A percentile compares a stretch with the other conserved stretches of the same genome.
Conservation (phyloP, 2,113 vertebrate species). For the Platichthys flesus region DNA sequence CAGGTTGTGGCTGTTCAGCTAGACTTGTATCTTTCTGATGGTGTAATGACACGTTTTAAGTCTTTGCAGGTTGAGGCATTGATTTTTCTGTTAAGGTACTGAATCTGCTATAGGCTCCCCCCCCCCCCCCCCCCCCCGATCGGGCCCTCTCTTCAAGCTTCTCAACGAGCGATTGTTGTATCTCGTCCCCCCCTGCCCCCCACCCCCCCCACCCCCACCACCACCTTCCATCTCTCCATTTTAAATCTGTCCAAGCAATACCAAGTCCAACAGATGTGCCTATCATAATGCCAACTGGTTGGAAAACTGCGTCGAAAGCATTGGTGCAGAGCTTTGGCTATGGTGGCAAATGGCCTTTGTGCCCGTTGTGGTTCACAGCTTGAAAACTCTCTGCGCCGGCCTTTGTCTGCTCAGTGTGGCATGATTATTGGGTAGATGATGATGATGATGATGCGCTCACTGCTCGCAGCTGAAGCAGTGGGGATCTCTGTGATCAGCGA, state of each 20-base stretch:
- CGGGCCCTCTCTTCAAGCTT: constrained; percentile 54
- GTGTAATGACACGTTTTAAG: constrained; percentile 66
- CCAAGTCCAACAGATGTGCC: constrained; percentile 80
- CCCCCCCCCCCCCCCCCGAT: constrained; percentile 15
- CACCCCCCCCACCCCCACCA: not conserved
- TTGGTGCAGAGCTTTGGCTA: constrained; percentile 67
- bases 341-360: constrained; percentile 49
- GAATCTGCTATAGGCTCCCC: constrained; percentile 60
- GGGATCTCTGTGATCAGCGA: constrained; percentile 67
- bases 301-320: constrained; percentile 70
- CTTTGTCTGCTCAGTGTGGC: constrained; percentile 72
- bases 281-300: constrained; percentile 76
- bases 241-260: constrained; percentile 79
- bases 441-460: constrained; percentile 60
- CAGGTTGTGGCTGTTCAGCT: constrained; percentile 58
- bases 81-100: constrained; percentile 75
- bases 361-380: constrained; percentile 63
- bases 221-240: constrained; percentile 55
- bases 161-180: constrained; percentile 65
- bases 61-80: constrained; percentile 72
- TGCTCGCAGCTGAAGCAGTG: constrained; percentile 59
- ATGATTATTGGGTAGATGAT: constrained; percentile 57
- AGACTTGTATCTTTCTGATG: constrained; percentile 68
- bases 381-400: constrained; percentile 68
- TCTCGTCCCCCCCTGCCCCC: no score